Evolutionary conservation across 1,140 invertebrate species (phyloP), one percentile per base, ranked within the genome.

Genomic region (Heliconius hewitsoni): DNA sequence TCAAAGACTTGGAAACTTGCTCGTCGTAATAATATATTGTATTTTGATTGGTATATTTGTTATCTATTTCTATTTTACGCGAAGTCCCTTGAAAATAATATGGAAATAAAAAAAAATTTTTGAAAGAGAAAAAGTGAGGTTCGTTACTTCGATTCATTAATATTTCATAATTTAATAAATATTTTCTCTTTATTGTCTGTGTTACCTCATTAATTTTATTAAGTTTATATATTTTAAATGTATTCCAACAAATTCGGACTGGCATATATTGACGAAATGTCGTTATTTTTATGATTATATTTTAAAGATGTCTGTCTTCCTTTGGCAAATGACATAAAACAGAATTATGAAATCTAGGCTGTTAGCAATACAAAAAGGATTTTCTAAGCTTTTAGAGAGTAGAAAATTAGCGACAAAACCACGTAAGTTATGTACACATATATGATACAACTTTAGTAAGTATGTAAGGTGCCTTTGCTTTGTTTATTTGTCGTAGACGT

Each of bases 391-490:
- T 18, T 72, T 77, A 23, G n/a, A 78, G 37, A 74, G 74, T 75
- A 83, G 82, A 76, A 79, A 81, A 76, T 83, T 81, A 76, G 76
- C 79, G 27, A 82, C 50, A 37, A 81, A 79, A 74, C 42, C 73
- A 55, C n/a, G 83, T 84, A 80, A 78, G 83, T 78, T 34, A 52
- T 16, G 55, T 72, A 34, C 72, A 16, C n/a, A 16, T 77, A 23
- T 30, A 30, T 23, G 3, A 66, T 30, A 66, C 23, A 66, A 66
- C 13, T 66, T 66, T 27, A 66, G 13, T 60, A 66, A 30, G 60
- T 66, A 30, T 16, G n/a, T 23, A 11, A 66, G 16, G 9, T 27
- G 16, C 4, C 27, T 27, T 16, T 27, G 23, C 57, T 27, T 30
- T 66, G 60, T 66, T 66, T 66, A 66, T 30, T 13, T 30, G 27